phyloP scores from a whole-genome alignment of 2,797 vertebrate species.

The Onychomys arenicola region DNA sequence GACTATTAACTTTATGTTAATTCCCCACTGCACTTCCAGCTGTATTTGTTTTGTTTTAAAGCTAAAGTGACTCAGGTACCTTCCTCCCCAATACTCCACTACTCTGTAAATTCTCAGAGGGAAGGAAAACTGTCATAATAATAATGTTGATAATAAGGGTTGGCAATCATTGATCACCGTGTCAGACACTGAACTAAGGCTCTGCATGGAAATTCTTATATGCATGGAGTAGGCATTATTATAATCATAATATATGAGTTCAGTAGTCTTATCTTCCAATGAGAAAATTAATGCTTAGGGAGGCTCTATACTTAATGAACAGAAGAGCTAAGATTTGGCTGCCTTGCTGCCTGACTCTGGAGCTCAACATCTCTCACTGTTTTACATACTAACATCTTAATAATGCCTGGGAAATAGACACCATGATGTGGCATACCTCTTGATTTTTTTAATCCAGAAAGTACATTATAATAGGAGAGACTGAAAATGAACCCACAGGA shows the following conservation, averaged over 20 bases:
- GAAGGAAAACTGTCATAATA: background rate
- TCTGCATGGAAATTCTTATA: conserved; percentile 13
- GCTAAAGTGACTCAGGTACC: background rate
- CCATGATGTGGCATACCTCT: background rate
- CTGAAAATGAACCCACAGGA: background rate
- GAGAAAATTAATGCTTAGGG: background rate
- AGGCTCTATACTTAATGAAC: background rate
- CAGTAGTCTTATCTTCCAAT: background rate
- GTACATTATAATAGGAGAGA: background rate
- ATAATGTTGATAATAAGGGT: background rate
- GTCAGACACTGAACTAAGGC: conserved; percentile 1
- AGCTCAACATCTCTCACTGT: background rate
- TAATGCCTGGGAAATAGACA: background rate
- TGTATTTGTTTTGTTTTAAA: background rate
- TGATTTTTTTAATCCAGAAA: background rate
- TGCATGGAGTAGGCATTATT: background rate
- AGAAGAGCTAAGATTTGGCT: background rate
- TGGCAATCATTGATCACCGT: background rate
- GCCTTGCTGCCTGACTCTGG: background rate
- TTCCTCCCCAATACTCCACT: background rate
- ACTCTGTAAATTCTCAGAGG: conserved; percentile 30
- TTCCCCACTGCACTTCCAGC: background rate
- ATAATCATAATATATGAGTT: background rate
- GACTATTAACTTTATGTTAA: background rate
- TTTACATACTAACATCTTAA: background rate